Evolutionary conservation across 2,888 invertebrate species (phyloP).

Genomic region (Phytoseiulus persimilis): DNA sequence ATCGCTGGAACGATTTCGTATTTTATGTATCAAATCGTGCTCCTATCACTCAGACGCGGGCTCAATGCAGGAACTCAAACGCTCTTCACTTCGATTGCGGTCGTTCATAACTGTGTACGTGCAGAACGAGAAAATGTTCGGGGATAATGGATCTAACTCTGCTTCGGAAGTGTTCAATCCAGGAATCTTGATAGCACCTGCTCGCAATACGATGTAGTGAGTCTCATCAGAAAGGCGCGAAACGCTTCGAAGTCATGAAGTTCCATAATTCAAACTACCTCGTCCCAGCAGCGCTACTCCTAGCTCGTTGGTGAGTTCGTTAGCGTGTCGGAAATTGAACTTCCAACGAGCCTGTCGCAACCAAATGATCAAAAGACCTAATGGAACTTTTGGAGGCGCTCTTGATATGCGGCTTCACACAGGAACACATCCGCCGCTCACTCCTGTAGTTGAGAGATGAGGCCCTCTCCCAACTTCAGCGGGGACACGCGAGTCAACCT

Average conservation of each 20-base stretch:
- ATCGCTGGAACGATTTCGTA: not conserved
- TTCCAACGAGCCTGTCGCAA: not conserved
- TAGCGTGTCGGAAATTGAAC: not conserved
- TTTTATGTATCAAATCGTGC: not conserved
- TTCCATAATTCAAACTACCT: not conserved
- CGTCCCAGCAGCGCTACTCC: not conserved
- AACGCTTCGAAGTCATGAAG: not conserved
- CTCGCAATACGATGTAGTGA: not conserved
- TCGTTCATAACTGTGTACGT: not conserved
- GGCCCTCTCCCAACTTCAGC: not conserved
- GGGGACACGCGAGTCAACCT: not conserved
- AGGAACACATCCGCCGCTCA: not conserved
- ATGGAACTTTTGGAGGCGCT: not conserved
- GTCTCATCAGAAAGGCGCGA: not conserved
- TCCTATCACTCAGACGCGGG: not conserved
- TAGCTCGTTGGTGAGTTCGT: not conserved
- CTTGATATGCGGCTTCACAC: not conserved
- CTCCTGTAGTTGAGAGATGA: not conserved
- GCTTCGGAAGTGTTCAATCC: not conserved
- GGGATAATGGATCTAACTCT: not conserved
- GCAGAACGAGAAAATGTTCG: not conserved
- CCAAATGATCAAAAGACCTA: not conserved
- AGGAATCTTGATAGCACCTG: not conserved
- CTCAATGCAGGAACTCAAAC: not conserved
- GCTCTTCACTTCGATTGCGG: not conserved